These are phyloP conservation scores for Litocranius walleri DNA, from an alignment of 2,113 vertebrate genomes.

Conservation along the genomic window DNA sequence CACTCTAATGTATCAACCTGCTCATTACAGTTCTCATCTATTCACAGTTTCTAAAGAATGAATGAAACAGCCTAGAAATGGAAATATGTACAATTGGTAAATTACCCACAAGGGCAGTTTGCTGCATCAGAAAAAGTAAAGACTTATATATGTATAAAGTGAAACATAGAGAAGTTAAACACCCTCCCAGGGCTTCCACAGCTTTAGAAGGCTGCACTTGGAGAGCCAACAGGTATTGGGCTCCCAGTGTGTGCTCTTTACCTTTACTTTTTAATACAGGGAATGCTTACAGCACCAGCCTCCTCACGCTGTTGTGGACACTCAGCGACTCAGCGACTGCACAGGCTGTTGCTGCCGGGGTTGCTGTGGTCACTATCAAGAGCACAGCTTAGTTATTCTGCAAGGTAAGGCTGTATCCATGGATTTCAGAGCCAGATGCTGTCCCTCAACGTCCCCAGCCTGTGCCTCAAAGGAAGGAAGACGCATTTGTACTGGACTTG, in stretches of 20 bases:
- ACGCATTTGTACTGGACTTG: neutral
- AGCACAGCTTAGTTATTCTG: neutral
- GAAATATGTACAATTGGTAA: constrained; percentile 37
- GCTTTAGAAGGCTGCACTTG: neutral
- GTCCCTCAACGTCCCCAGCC: neutral
- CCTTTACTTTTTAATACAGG: neutral
- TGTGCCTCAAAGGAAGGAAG: neutral
- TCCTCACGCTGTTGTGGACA: neutral
- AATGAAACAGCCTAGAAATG: constrained; percentile 36
- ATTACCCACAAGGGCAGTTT: neutral
- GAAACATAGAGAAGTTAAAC: neutral
- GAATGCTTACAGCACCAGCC: no score
- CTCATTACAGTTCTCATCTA: constrained; percentile 54
- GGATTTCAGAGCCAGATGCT: neutral
- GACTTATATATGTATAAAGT: neutral
- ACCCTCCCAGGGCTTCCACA: neutral
- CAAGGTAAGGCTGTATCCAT: neutral
- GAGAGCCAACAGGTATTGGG: neutral
- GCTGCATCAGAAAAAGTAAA: neutral
- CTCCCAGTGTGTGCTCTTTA: neutral
- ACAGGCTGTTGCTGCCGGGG: neutral
- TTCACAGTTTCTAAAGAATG: neutral
- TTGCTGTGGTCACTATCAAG: neutral
- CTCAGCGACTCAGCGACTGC: neutral
- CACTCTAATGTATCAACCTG: constrained; percentile 35